These are phyloP conservation scores for Rhynchotus rufescens DNA, from an alignment of 2,797 vertebrate species.

Conservation along the genomic window DNA sequence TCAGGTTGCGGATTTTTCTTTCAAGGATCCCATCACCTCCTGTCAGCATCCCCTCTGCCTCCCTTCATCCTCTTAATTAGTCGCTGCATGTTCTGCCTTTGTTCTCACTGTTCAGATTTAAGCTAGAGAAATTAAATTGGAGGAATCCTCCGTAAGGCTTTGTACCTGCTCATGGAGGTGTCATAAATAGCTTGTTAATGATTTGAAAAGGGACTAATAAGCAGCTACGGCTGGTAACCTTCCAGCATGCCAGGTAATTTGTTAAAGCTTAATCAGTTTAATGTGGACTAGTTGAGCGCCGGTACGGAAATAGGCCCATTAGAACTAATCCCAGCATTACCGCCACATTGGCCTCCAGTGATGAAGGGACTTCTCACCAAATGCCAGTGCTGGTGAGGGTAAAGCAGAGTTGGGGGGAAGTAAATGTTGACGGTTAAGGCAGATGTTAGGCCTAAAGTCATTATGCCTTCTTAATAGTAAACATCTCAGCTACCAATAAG, in stretches of 20 bases:
- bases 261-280: slow-evolving; percentile 8
- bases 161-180: slow-evolving; percentile 53
- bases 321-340: not conserved
- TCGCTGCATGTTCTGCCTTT: slow-evolving; percentile 38
- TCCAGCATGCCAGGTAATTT: slow-evolving; percentile 29
- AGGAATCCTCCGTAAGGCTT: slow-evolving; percentile 58
- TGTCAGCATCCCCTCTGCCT: slow-evolving; percentile 59
- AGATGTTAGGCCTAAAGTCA: not conserved
- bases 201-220: slow-evolving; percentile 47
- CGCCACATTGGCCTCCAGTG: not conserved
- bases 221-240: slow-evolving; percentile 56
- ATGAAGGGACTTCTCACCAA: not conserved
- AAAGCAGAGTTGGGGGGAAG: not conserved
- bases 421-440: not conserved
- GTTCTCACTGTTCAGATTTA: slow-evolving; percentile 44
- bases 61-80: slow-evolving; percentile 70
- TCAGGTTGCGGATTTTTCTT: slow-evolving; percentile 52
- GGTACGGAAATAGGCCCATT: not conserved
- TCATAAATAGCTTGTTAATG: slow-evolving; percentile 54
- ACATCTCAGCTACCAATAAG: not conserved
- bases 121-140: slow-evolving; percentile 49
- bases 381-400: not conserved
- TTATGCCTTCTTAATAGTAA: not conserved
- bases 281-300: not conserved
- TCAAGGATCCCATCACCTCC: slow-evolving; percentile 44